These are phyloP conservation scores for Alcedo quadribrachys DNA, from an alignment of 2,797 vertebrate species.

Conservation along the genomic window DNA sequence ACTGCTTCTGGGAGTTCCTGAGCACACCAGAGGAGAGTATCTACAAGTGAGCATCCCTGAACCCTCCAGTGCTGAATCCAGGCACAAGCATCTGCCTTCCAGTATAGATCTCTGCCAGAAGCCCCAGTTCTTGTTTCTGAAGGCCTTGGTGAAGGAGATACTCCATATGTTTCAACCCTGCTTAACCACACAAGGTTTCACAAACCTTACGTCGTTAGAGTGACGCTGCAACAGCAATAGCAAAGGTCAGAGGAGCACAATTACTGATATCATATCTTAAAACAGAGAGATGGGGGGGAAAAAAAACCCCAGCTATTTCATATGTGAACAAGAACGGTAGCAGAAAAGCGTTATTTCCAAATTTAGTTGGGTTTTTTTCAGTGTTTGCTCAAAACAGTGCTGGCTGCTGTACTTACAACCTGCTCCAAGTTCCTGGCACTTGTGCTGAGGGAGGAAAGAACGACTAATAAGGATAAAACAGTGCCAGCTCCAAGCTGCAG, in stretches of 20 bases:
- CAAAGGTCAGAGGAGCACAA: background rate
- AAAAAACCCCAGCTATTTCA: background rate
- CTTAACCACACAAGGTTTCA: background rate
- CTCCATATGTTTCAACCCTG: background rate
- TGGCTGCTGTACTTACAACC: background rate
- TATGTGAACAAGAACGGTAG: background rate
- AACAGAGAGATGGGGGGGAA: background rate
- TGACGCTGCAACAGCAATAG: fast-evolving
- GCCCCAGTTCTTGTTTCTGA: background rate
- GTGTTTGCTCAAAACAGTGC: background rate
- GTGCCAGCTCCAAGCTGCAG: fast-evolving
- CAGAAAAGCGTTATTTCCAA: background rate
- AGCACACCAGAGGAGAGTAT: background rate
- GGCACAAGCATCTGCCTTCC: background rate
- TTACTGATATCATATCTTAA: background rate
- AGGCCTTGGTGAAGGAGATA: background rate
- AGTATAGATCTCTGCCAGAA: background rate
- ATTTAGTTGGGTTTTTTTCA: fast-evolving
- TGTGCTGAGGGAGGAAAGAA: background rate
- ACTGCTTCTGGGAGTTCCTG: background rate
- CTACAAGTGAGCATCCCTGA: background rate
- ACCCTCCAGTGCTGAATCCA: fast-evolving
- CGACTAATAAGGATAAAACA: background rate
- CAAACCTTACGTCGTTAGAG: background rate
- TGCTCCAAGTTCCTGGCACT: background rate